These are phyloP conservation scores for Plectrocnemia conspersa DNA, from an alignment of 1,140 invertebrate species.

Conservation along the genomic window DNA sequence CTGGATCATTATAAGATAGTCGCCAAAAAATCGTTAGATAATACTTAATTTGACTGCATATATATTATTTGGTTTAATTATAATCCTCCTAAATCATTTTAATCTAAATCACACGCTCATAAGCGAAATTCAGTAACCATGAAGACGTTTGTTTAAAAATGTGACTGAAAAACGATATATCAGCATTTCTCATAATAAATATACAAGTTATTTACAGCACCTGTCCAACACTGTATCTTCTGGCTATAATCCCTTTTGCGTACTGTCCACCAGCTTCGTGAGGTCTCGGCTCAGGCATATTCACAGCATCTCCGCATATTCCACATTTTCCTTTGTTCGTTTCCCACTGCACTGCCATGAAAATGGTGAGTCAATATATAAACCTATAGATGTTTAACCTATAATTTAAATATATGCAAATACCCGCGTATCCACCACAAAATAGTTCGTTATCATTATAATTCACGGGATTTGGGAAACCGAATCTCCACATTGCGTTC, in stretches of 20 bases:
- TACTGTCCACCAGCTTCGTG: conserved; percentile 86
- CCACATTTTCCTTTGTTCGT: conserved; percentile 83
- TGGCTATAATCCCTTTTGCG: conserved; percentile 76
- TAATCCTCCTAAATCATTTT: conserved; percentile 10
- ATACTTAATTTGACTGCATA: too few species aligned
- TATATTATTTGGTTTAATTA: too few species aligned
- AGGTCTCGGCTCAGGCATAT: conserved; percentile 64
- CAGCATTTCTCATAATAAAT: too few species aligned
- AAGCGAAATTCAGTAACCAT: too few species aligned
- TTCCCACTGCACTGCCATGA: conserved; percentile 70
- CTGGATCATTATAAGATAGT: too few species aligned
- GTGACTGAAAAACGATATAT: too few species aligned
- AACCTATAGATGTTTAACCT: background rate
- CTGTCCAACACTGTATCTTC: conserved; percentile 77
- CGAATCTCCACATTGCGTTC: conserved; percentile 91
- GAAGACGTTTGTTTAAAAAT: too few species aligned
- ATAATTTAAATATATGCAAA: conserved; percentile 29
- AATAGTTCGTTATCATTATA: conserved; percentile 87
- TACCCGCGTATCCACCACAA: conserved; percentile 80
- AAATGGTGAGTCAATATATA: too few species aligned
- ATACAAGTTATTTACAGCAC: too few species aligned
- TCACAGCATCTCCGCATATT: conserved; percentile 80
- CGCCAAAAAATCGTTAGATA: too few species aligned
- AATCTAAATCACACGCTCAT: conserved; percentile 2
- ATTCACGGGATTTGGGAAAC: conserved; percentile 87